Evolutionary conservation across 2,797 vertebrate genomes (phyloP), one percentile per base, ranked within the genome.

Genomic region (Chelonia mydas): DNA sequence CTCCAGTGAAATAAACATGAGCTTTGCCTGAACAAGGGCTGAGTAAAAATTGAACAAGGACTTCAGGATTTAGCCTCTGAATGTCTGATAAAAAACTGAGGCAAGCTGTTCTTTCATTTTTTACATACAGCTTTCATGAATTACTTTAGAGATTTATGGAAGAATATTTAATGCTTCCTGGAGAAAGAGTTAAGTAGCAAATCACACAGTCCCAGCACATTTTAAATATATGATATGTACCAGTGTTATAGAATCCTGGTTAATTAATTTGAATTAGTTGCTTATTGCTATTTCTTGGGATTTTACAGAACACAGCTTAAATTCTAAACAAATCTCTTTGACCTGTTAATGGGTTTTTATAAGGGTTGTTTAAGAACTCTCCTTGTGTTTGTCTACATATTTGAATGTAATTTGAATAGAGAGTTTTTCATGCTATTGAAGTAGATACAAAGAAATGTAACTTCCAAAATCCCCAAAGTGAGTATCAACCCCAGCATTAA

Each of bases 261-360:
- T 93, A 93, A 95, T 84, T 88, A 87, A n/a, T 54, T 45, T 95
- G 80, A 94, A 84, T 94, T 86, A 86, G 86, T 96, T 94, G 41
- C 31, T 96, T 94, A 54, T 77, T 93, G 28, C 89, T 57, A n/a
- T 31, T 90, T 5, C 78, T 90, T 87, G 82, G 25, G 94, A 90
- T 92, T 94, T 94, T 41, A 89, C 72, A 25, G 55, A 15, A 84
- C 76, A 84, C 68, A 82, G 61, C 91, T 80, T n/a, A 90, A 41
- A 85, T 57, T 83, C 55, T 94, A 92, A 96, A 93, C 45, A 95
- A 95, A 94, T 90, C 25, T 83, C 93, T 88, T 81, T 81, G 28
- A 81, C 90, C 6, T 86, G 92, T 90, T 81, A 91, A 90, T 86
- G 54, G 23, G 49, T 91, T 47, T 95, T 92, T 92, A 17, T 87